Evolutionary conservation across 2,888 invertebrate species (phyloP).

Genomic region (Hemaris fuciformis): DNA sequence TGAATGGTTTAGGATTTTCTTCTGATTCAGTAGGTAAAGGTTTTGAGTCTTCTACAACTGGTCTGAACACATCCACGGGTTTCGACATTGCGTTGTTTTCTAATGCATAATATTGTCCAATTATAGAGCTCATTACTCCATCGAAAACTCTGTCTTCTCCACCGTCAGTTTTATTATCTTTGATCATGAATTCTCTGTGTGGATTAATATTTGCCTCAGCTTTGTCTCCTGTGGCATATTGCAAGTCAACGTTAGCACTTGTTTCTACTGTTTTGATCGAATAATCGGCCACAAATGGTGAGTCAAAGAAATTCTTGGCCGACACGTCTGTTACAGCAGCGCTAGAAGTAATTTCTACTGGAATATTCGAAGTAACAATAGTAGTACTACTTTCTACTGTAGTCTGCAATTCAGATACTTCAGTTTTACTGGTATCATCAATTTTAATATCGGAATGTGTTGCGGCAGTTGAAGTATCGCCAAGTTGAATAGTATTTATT

Average conservation of each 20-base stretch:
- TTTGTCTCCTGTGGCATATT: background rate
- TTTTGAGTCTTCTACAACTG: background rate
- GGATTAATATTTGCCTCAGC: background rate
- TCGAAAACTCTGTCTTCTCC: background rate
- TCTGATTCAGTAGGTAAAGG: background rate
- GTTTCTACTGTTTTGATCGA: background rate
- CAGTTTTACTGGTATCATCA: conserved; percentile 3
- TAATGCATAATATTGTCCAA: background rate
- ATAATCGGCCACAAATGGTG: background rate
- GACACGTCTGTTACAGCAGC: conserved; percentile 10
- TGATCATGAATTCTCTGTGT: background rate
- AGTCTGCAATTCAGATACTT: too few species aligned
- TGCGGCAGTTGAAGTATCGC: background rate
- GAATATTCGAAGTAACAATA: background rate
- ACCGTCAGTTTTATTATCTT: background rate
- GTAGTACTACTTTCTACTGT: background rate
- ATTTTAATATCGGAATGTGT: conserved; percentile 10
- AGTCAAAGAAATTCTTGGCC: conserved; percentile 19
- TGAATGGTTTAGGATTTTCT: background rate
- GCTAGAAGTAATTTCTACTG: background rate
- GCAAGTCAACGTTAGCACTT: background rate
- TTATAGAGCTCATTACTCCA: background rate
- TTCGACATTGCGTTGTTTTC: background rate
- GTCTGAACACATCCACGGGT: background rate
- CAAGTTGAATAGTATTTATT: background rate